phyloP scores from a whole-genome alignment of 1,140 invertebrate genomes.

The Rhopalosiphum maidis region DNA sequence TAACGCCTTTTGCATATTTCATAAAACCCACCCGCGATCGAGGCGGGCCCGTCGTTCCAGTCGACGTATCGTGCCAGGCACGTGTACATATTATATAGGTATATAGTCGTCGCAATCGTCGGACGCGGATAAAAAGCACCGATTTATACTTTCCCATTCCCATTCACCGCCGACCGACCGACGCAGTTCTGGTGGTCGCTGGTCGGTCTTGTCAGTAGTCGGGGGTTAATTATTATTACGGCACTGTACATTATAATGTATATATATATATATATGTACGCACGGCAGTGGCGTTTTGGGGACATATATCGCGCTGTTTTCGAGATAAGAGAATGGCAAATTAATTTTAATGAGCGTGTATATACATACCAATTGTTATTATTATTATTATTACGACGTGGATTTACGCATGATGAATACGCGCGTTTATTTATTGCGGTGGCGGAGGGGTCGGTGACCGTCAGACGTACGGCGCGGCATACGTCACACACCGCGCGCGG shows the following conservation, averaged over 20 bases:
- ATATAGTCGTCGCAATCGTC: not conserved
- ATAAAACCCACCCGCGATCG: not conserved
- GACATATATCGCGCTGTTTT: not conserved
- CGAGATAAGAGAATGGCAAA: not conserved
- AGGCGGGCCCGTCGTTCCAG: too few relatives aligned
- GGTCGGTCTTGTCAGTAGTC: not conserved
- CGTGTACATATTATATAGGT: too few relatives aligned
- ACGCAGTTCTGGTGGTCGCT: not conserved
- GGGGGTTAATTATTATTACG: not conserved
- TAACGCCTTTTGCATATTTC: not conserved
- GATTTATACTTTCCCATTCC: not conserved
- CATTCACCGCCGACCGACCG: too few relatives aligned
- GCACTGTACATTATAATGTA: not conserved
- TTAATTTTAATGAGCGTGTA: constrained; percentile 9
- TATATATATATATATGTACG: too few relatives aligned
- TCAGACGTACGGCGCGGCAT: not conserved
- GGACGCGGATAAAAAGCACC: not conserved
- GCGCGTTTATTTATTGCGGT: not conserved
- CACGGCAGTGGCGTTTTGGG: not conserved
- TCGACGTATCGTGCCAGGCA: not conserved
- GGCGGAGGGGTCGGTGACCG: not conserved
- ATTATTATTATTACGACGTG: not conserved
- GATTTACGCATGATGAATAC: not conserved
- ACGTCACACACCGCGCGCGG: not conserved
- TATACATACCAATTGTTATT: not conserved